phyloP scores from a whole-genome alignment of 2,888 invertebrate species.

The Rhopalosiphum nymphaeae region DNA sequence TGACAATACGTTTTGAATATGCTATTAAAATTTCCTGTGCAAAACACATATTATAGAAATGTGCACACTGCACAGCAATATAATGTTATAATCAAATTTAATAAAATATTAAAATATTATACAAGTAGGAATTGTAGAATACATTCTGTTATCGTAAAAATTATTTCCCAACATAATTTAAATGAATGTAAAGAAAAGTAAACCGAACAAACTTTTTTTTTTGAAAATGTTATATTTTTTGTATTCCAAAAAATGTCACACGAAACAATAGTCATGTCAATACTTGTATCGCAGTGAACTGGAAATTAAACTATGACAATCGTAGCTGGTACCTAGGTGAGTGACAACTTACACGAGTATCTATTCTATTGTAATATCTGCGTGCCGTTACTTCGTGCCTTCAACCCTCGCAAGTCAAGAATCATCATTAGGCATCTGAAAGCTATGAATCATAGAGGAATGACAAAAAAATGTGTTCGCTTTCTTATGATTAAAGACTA shows the following conservation, averaged over 20 bases:
- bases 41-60: not conserved
- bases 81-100: not conserved
- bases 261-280: not conserved
- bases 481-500: not conserved
- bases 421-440: not conserved
- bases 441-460: not conserved
- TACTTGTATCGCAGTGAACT: not conserved
- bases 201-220: not conserved
- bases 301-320: constrained; percentile 12
- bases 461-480: not conserved
- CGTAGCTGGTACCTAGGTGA: not conserved
- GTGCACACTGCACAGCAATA: not conserved
- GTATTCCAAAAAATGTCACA: not conserved
- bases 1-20: not conserved
- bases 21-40: not conserved
- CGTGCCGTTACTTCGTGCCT: not conserved
- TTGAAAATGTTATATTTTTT: not conserved
- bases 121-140: not conserved
- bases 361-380: not conserved
- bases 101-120: not conserved
- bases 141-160: not conserved
- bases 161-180: not conserved
- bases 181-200: not conserved
- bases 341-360: constrained; percentile 24
- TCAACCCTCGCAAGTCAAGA: not conserved